Evolutionary conservation across 2,888 invertebrate species (phyloP).

Genomic region (Hermaeophaga mercurialis): DNA sequence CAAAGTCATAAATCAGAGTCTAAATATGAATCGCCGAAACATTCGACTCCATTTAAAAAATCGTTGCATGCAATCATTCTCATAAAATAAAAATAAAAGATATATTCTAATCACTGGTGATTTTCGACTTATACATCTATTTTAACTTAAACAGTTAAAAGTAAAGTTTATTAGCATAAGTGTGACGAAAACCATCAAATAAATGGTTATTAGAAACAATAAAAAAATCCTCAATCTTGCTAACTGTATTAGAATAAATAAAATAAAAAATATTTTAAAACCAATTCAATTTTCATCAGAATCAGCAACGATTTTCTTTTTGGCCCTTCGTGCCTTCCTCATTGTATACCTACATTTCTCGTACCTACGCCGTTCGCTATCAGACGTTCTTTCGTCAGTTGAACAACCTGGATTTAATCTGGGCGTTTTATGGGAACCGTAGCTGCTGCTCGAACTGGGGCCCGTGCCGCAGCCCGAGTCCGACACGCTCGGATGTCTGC

Average conservation of each 20-base stretch:
- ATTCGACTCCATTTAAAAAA: too few species aligned
- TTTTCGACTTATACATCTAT: too few species aligned
- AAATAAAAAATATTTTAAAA: constrained; percentile 7
- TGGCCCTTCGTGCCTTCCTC: constrained; percentile 64
- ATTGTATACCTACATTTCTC: constrained; percentile 64
- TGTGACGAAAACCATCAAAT: too few species aligned
- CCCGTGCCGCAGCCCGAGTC: constrained; percentile 55
- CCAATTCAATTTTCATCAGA: constrained; percentile 57
- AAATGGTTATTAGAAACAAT: too few species aligned
- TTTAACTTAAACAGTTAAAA: too few species aligned
- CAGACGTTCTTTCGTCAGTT: constrained; percentile 46
- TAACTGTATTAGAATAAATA: constrained; percentile 1
- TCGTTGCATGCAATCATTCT: too few species aligned
- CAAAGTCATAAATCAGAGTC: too few species aligned
- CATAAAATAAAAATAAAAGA: too few species aligned
- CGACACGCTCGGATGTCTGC: constrained; percentile 46
- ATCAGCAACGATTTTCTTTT: constrained; percentile 66
- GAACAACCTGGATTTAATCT: constrained; percentile 43
- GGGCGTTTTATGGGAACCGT: constrained; percentile 21
- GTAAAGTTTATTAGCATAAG: too few species aligned
- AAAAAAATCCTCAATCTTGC: neutral
- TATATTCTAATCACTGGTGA: too few species aligned
- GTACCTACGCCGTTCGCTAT: constrained; percentile 56
- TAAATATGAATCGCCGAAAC: too few species aligned
- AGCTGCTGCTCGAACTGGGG: constrained; percentile 41